A percentile compares a stretch with the other conserved stretches of the same genome.
These are phyloP conservation scores for Sapayoa aenigma DNA, from an alignment of 2,113 vertebrate species.

Conservation along the genomic window DNA sequence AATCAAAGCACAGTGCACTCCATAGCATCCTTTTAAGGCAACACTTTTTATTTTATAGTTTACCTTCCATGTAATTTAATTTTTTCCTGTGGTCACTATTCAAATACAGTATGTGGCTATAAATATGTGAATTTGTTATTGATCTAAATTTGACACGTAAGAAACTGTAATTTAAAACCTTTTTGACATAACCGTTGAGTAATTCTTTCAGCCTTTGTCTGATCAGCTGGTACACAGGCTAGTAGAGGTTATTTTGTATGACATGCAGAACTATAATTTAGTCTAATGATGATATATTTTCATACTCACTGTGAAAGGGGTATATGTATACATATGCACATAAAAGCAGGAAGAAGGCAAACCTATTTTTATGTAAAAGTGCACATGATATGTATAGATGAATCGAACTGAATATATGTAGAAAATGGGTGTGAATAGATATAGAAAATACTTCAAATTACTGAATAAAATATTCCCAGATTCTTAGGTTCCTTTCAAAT, in stretches of 20 bases:
- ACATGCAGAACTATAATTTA: conserved; percentile 37
- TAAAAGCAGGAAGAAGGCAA: conserved; percentile 3
- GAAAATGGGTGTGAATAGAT: background rate
- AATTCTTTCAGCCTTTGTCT: conserved; percentile 37
- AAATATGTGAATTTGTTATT: background rate
- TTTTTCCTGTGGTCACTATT: conserved; percentile 6
- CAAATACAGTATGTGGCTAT: background rate
- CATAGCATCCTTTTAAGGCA: background rate
- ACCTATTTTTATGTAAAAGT: background rate
- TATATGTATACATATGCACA: background rate
- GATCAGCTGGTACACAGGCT: background rate
- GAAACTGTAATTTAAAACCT: background rate
- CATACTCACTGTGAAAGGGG: background rate
- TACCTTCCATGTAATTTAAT: background rate
- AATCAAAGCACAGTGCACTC: background rate
- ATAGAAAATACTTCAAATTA: conserved; percentile 43
- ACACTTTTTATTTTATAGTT: background rate
- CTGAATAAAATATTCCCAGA: conserved; percentile 46
- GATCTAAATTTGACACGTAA: background rate
- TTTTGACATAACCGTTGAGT: background rate
- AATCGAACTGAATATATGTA: background rate
- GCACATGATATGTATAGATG: background rate
- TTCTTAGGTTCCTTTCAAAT: conserved; percentile 46
- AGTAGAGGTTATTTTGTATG: conserved; percentile 26
- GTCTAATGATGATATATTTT: conserved; percentile 40